Base-by-base conservation (phyloP, 2,888 invertebrate genomes). In the Latrodectus hesperus region DNA sequence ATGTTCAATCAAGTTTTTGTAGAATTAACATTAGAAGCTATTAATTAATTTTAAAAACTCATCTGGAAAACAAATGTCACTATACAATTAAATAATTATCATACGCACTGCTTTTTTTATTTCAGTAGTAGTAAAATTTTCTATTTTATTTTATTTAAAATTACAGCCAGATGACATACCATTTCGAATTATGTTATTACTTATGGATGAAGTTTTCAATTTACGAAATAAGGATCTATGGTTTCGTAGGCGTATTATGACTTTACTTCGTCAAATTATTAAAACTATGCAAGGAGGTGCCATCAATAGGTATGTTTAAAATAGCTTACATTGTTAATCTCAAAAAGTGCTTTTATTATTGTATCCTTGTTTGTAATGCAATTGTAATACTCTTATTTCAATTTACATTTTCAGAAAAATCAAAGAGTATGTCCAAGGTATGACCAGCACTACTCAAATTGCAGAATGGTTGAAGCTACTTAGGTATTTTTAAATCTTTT, bases 131-230 rank as follows among this genome's bases (percentile, higher is more conserved):
- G 6, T 38, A 38, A 38, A 38, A 38, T 38, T 6, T 38, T 38
- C 2, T 6, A 38, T 38, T 38, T 38, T 38, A 38, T 6, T 38
- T 38, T 38, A 38, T 38, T n/a, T 49, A 9, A 9, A n/a, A 2
- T 76, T 89, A n/a, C 77, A 92, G 91, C 91, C 94, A 89, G 95
- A 94, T 90, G 95, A 96, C 91, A 96, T 96, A 92, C 96, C 96
- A 22, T 92, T 97, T 90, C 94, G 96, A 90, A 96, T 96, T 90
- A 94, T 96, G 93, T 92, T 97, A 75, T 93, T 96, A 38, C 92
- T 97, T 82, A 95, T 96, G 94, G 96, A 96, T 91, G 96, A 97
- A 93, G 95, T 97, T 8, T 97, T 97, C 92, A 96, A 96, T 92
- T 93, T 96, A 88, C 95, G 95, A 92, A 95, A 95, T 77, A 94